phyloP scores from a whole-genome alignment of 2,797 vertebrate species.

The Artibeus jamaicensis region DNA sequence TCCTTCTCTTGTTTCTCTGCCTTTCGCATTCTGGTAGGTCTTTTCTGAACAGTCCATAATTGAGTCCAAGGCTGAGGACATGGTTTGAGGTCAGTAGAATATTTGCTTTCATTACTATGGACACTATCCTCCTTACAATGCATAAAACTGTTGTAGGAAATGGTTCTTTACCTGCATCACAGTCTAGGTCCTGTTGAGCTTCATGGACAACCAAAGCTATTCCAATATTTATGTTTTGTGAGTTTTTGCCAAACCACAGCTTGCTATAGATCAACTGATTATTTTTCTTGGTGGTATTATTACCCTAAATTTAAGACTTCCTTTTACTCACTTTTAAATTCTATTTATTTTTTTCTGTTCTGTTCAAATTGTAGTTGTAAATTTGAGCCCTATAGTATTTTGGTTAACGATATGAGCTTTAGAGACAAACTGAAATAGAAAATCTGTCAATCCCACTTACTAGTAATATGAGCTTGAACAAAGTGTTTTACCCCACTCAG shows the following conservation, averaged over 20 bases:
- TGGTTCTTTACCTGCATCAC: neutral
- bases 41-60: neutral
- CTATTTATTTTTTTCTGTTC: neutral
- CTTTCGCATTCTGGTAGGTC: neutral
- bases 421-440: neutral
- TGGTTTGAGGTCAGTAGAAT: neutral
- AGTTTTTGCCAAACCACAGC: neutral
- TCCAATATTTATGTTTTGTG: neutral
- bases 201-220: neutral
- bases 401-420: neutral
- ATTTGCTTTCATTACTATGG: neutral
- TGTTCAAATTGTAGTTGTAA: neutral
- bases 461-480: neutral
- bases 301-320: conserved; percentile 8
- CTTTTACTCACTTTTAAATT: neutral
- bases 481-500: neutral
- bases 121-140: neutral
- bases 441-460: neutral
- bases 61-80: neutral
- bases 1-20: neutral
- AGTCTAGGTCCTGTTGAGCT: neutral
- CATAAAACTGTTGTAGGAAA: neutral
- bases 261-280: neutral
- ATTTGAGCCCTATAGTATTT: neutral
- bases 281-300: neutral